Conservation (phyloP, 2,113 vertebrate species). For the Engystomops pustulosus region DNA sequence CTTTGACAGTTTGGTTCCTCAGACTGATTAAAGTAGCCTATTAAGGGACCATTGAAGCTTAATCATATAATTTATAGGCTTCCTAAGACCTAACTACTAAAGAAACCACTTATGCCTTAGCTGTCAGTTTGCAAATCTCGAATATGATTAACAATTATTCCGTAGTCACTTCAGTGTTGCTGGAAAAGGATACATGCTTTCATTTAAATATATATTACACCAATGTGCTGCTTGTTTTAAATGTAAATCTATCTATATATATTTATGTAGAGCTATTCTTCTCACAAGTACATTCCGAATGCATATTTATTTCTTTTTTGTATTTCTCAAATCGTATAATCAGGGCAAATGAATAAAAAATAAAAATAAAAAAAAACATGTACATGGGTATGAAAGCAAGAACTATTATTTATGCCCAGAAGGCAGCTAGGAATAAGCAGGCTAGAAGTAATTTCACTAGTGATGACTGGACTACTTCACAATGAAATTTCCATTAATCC, state of each 20-base stretch:
- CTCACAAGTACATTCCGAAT: conserved; percentile 7
- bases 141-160: conserved; percentile 52
- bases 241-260: conserved; percentile 50
- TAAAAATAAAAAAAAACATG: conserved; percentile 3
- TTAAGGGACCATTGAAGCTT: conserved; percentile 58
- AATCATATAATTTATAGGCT: conserved; percentile 58
- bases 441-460: conserved; percentile 50
- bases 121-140: conserved; percentile 46
- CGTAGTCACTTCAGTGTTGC: conserved; percentile 35
- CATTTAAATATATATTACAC: conserved; percentile 51
- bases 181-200: conserved; percentile 7
- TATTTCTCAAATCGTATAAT: conserved; percentile 28
- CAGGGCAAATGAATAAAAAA: conserved; percentile 26
- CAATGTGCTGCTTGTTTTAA: conserved; percentile 42
- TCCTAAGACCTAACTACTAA: conserved; percentile 52
- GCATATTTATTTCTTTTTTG: conserved; percentile 51
- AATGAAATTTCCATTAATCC: conserved; percentile 39
- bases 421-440: conserved; percentile 32
- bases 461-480: conserved; percentile 26
- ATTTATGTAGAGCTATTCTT: conserved; percentile 43
- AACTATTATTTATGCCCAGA: conserved; percentile 33
- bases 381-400: conserved; percentile 18
- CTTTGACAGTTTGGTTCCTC: conserved; percentile 47
- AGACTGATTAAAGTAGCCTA: conserved; percentile 55
- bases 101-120: conserved; percentile 55